Base-by-base conservation (phyloP, 2,113 vertebrate genomes). In the Machaerirhynchus nigripectus region DNA sequence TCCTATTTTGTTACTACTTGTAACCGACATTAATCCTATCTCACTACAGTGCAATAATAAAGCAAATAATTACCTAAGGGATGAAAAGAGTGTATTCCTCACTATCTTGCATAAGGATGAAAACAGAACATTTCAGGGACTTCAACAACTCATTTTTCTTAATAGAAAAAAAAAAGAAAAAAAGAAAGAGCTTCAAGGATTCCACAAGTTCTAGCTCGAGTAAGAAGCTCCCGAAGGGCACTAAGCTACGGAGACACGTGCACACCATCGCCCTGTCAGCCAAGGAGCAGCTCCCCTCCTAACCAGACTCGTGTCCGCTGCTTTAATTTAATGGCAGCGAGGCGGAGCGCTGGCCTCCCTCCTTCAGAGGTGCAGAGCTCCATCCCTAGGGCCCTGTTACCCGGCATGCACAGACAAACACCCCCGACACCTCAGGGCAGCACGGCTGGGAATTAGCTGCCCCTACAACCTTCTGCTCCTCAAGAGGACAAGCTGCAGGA, bases 11-110 rank as follows among this genome's bases (percentile, higher is more conserved):
- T 52, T 93, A 64, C 49, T 91, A 55, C 70, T 93, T 84, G 44
- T 75, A 91, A 78, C 52, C 76, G 67, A 78, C 23, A 93, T 86
- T 68, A 89, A 78, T 77, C 81, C 44, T 59, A 46, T 47, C 69
- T 95, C 44, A 42, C 52, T 39, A 16, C 28, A 67, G 52, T 8
- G 21, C 91, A 89, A 75, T 81, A 91, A 74, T 81, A 87, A 78
- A 75, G 69, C 64, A 91, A 94, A 63, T 79, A 81, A 89, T 71
- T 89, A 89, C 87, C 60, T 81, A 75, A 59, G 81, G 42, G 50
- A 74, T 67, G 40, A 82, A 75, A 76, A 80, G 14, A 52, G 4
- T 2, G 0, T 19, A 71, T 59, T 49, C 39, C 37, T 65, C 46
- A 63, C 21, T 69, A 69, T 84, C 75, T 79, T 33, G 23, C 49